phyloP scores from a whole-genome alignment of 2,797 vertebrate genomes.

The Thaleichthys pacificus region DNA sequence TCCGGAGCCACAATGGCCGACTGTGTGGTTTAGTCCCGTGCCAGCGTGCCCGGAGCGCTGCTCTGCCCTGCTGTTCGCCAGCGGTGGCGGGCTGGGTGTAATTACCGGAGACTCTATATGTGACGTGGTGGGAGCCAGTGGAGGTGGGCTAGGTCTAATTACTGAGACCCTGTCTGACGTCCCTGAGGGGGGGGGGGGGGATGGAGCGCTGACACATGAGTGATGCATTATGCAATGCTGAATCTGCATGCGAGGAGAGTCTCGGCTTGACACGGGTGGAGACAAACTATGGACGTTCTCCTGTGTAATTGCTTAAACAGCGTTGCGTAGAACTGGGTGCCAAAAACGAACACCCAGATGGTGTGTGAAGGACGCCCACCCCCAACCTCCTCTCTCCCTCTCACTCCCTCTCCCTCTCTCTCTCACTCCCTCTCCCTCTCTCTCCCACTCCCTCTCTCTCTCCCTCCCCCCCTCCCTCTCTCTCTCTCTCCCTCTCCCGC shows the following conservation, averaged over 20 bases:
- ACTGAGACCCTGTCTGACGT: conserved; percentile 19
- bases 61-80: conserved; percentile 30
- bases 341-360: conserved; percentile 46
- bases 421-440: not conserved
- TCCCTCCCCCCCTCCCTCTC: too few species aligned
- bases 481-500: not conserved
- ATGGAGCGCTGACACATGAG: not conserved
- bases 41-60: conserved; percentile 47
- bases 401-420: not conserved
- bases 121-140: conserved; percentile 29
- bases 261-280: not conserved
- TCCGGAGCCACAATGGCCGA: conserved; percentile 60
- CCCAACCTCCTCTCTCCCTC: too few species aligned
- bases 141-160: conserved; percentile 3
- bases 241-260: conserved; percentile 29
- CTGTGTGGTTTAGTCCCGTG: conserved; percentile 59
- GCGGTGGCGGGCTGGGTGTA: conserved; percentile 12
- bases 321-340: conserved; percentile 24
- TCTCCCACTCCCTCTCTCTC: too few species aligned
- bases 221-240: conserved; percentile 28
- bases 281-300: conserved; percentile 20
- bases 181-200: not conserved
- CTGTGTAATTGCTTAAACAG: conserved; percentile 29
- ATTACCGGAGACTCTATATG: conserved; percentile 3
- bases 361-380: conserved; percentile 28